A percentile compares a stretch with the other conserved stretches of the same genome.
phyloP scores from a whole-genome alignment of 2,113 vertebrate genomes.

The Lanius collurio region DNA sequence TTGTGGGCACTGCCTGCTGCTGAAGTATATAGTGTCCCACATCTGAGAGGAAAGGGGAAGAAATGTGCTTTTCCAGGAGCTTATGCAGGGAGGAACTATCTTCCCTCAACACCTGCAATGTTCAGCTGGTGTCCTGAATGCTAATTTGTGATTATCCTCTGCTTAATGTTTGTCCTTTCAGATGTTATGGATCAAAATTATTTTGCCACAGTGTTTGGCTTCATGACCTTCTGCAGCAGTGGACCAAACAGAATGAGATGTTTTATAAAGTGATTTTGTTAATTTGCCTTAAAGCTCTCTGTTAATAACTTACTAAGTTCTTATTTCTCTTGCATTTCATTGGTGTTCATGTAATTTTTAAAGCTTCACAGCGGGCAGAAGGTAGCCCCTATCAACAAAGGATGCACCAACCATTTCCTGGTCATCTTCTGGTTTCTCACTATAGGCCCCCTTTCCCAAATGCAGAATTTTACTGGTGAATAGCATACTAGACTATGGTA shows the following conservation, averaged over 20 bases:
- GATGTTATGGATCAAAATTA: not conserved
- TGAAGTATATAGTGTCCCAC: accelerated
- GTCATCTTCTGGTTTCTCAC: not conserved
- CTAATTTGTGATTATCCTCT: not conserved
- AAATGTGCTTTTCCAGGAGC: not conserved
- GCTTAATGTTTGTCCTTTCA: conserved; percentile 8
- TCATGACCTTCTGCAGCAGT: conserved; percentile 6
- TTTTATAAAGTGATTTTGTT: not conserved
- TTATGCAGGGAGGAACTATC: not conserved
- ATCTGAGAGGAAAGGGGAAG: not conserved
- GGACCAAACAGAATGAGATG: not conserved
- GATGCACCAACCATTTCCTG: not conserved
- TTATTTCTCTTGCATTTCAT: not conserved
- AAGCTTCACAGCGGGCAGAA: not conserved
- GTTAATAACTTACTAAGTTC: not conserved
- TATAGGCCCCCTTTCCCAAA: not conserved
- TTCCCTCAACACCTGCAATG: not conserved
- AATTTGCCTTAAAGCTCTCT: conserved; percentile 3
- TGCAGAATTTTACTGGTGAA: not conserved
- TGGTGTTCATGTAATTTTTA: not conserved
- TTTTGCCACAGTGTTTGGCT: not conserved
- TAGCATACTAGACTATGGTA: not conserved
- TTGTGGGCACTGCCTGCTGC: not conserved
- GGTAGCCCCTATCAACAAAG: not conserved
- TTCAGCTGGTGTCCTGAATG: not conserved